Base-by-base conservation (phyloP, 2,113 vertebrate species). In the Siniperca chuatsi region DNA sequence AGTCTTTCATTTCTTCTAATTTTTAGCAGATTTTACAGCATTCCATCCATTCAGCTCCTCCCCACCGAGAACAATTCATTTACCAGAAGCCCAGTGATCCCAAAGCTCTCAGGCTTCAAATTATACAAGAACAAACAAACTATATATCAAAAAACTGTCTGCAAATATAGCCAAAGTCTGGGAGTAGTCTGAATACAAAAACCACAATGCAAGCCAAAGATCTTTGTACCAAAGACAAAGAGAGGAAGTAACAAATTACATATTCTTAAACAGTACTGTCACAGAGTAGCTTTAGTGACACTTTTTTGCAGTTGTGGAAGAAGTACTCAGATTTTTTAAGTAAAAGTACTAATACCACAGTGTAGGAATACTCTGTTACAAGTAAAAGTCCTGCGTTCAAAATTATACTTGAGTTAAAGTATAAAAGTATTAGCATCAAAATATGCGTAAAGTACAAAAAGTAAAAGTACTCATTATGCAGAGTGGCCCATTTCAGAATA, bases 61-160 rank as follows among this genome's bases (percentile, higher is more conserved):
- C 25, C 65, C 4, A 0, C n/a, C 37, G 16, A 78, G 77, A 88
- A 72, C 29, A 52, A 80, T 62, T 68, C 68, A 35, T 76, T 50
- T 21, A 72, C 29, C 52, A 78, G 77, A 81, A 60, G 46, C 46
- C 46, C 46, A 48, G 13, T 16, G 46, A 77, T 58, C 52, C 37
- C 44, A 68, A 82, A 54, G 48, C n/a, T 16, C 23, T 33, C 23
- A 35, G 50, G 62, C 82, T 82, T 75, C 37, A 78, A 76, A 75
- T 83, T 60, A 68, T 42, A 54, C 25, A 29, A 50, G 52, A 65
- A 50, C 2, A 58, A 78, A 81, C 64, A 78, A 89, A 78, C 79
- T 64, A 33, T 25, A 67, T 57, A 42, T 66, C 33, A 61, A n/a
- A 62, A 25, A 37, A 65, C 46, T 69, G 65, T 42, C 48, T 40